phyloP scores from a whole-genome alignment of 2,113 vertebrate species.

The Xenopus laevis region DNA sequence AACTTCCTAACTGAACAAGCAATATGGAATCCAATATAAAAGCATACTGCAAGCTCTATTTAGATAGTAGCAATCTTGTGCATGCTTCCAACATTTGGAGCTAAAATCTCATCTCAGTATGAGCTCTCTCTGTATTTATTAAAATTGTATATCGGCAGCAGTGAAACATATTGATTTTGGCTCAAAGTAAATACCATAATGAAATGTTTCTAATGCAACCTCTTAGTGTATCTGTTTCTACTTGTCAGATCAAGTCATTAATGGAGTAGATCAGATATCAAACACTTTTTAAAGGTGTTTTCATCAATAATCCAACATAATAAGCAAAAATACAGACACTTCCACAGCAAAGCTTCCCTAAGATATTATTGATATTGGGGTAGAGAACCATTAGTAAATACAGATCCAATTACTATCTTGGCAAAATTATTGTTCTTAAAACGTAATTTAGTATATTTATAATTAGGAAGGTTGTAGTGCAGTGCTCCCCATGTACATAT shows the following conservation, averaged over 20 bases:
- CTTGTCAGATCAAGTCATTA: conserved; percentile 41
- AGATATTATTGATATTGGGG: conserved; percentile 34
- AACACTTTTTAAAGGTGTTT: conserved; percentile 39
- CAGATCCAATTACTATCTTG: background rate
- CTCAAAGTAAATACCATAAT: conserved; percentile 44
- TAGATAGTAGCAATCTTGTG: too few relatives aligned
- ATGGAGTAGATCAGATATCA: conserved; percentile 42
- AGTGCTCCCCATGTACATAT: too few relatives aligned
- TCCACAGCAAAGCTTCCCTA: conserved; percentile 16
- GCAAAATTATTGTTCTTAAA: conserved; percentile 36
- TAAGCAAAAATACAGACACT: conserved; percentile 31
- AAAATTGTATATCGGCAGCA: conserved; percentile 30
- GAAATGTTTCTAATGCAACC: conserved; percentile 41
- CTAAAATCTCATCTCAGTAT: background rate
- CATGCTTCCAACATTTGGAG: background rate
- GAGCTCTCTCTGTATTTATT: conserved; percentile 22
- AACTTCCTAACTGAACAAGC: too few relatives aligned
- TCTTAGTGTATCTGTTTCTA: conserved; percentile 30
- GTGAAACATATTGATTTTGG: conserved; percentile 39
- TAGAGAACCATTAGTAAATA: conserved; percentile 31
- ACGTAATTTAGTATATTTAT: conserved; percentile 5
- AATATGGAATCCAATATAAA: too few relatives aligned
- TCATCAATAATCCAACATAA: conserved; percentile 42
- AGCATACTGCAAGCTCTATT: too few relatives aligned
- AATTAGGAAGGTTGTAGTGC: background rate